Evolutionary conservation across 2,888 invertebrate species (phyloP), one percentile per base, ranked within the genome.

Genomic region (Drosophila acutilabella): DNA sequence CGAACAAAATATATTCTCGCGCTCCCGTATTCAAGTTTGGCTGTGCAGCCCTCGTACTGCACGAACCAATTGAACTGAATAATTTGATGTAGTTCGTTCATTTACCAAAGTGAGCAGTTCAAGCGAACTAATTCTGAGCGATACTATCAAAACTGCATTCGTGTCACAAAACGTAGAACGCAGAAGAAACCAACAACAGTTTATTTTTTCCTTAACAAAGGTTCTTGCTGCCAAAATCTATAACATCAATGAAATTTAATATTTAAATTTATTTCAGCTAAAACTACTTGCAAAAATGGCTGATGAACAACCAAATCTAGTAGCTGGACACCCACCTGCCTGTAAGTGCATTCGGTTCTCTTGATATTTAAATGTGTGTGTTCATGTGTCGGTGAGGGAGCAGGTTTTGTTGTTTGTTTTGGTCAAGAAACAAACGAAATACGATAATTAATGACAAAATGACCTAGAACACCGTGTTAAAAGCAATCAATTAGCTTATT

Each of bases 301-400:
- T 81, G 94, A 94, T 81, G 94, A 95, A 87, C 94, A 94, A 83
- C 95, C 95, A 78, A 95, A 96, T 92, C 93, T 96, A 41, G 96
- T 97, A 91, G 97, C 95, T 75, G 97, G 97, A 64, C 98, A 98
- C 93, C 97, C 97, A 78, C 97, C 97, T 88, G 98, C 98, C 94
- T 96, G 98, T 98, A 94, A 94, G 92, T 81, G 64, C 64, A 78
- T 40, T 41, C 33, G 23, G 38, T 30, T 18, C 8, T 42, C 33
- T 16, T 26, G 10, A 6, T 33, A 6, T 11, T 13, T 53, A 36
- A 14, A 20, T 48, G 41, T 36, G 41, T 41, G 36, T 61, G n/a
- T 36, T 11, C 11, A 33, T n/a, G 23, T 53, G 44, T 23, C n/a
- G 38, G 38, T 18, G 33, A 50, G 20, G 20, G 2, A 40, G 5